Conservation (phyloP, 2,113 vertebrate genomes). For the Phrynocephalus versicolor region DNA sequence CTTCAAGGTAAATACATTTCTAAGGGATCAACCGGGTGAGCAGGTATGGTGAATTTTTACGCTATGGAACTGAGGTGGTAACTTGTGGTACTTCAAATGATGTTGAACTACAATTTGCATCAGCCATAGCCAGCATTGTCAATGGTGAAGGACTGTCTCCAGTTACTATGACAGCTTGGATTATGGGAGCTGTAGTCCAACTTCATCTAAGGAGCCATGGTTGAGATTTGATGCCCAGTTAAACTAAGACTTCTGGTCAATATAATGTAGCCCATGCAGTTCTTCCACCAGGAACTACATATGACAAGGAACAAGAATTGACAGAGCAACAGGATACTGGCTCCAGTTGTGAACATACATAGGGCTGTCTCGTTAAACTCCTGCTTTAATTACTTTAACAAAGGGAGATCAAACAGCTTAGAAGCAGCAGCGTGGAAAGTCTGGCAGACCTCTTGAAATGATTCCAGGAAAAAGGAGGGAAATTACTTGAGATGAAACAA, state of each 20-base stretch:
- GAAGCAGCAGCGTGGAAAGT: neutral
- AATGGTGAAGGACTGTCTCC: too few relatives aligned
- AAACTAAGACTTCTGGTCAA: neutral
- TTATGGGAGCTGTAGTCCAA: neutral
- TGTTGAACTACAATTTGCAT: too few relatives aligned
- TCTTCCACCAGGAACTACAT: neutral
- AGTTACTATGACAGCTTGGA: too few relatives aligned
- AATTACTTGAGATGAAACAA: neutral
- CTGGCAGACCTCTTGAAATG: neutral
- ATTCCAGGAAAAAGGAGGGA: neutral
- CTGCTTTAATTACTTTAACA: neutral
- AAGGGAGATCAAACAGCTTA: slow-evolving; percentile 3
- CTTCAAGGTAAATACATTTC: neutral
- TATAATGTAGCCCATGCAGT: neutral
- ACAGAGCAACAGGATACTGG: neutral
- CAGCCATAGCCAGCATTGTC: too few relatives aligned
- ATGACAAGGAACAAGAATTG: neutral
- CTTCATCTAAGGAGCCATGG: neutral
- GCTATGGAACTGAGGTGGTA: neutral
- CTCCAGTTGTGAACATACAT: too few relatives aligned
- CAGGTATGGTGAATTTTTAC: neutral
- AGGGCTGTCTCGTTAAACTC: neutral
- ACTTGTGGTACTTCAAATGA: neutral
- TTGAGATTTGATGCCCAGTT: neutral
- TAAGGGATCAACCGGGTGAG: too few relatives aligned